Evolutionary conservation across 2,113 vertebrate species (phyloP).

Genomic region (Sinocyclocheilus anshuiensis): DNA sequence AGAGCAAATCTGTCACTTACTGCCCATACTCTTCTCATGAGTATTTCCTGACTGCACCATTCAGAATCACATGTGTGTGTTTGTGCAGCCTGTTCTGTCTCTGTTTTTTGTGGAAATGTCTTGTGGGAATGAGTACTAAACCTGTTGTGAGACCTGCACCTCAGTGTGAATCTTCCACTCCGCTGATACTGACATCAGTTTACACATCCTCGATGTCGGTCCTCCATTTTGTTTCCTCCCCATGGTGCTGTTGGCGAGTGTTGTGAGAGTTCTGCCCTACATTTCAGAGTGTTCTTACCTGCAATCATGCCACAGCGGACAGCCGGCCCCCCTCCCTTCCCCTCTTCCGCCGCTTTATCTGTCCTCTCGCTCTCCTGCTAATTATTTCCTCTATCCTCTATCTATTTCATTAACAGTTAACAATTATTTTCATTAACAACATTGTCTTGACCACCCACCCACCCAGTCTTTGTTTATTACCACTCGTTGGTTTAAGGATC

Average conservation of each 20-base stretch:
- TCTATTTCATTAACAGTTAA: slow-evolving; percentile 49
- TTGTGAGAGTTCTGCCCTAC: slow-evolving; percentile 14
- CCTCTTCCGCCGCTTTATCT: too few species aligned
- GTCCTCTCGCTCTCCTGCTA: background rate
- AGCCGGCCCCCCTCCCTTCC: too few species aligned
- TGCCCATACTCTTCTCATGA: background rate
- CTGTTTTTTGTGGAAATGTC: background rate
- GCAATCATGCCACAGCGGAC: too few species aligned
- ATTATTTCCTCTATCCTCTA: slow-evolving; percentile 46
- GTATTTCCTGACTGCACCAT: slow-evolving; percentile 17
- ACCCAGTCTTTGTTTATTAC: slow-evolving; percentile 31
- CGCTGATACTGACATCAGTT: slow-evolving; percentile 15
- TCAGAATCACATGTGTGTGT: background rate
- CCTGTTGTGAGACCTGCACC: slow-evolving; percentile 10
- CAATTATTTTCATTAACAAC: slow-evolving; percentile 43
- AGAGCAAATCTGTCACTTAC: background rate
- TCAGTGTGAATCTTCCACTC: slow-evolving; percentile 22
- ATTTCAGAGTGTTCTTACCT: too few species aligned
- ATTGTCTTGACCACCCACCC: slow-evolving; percentile 12
- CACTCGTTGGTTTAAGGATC: slow-evolving; percentile 45
- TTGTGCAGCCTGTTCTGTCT: slow-evolving; percentile 34
- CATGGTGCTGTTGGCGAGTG: slow-evolving; percentile 25
- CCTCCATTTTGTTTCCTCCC: slow-evolving; percentile 32
- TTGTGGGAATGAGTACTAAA: slow-evolving; percentile 16
- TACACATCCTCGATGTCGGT: background rate